Conservation (phyloP, 2,888 invertebrate genomes). For the Allacma fusca region DNA sequence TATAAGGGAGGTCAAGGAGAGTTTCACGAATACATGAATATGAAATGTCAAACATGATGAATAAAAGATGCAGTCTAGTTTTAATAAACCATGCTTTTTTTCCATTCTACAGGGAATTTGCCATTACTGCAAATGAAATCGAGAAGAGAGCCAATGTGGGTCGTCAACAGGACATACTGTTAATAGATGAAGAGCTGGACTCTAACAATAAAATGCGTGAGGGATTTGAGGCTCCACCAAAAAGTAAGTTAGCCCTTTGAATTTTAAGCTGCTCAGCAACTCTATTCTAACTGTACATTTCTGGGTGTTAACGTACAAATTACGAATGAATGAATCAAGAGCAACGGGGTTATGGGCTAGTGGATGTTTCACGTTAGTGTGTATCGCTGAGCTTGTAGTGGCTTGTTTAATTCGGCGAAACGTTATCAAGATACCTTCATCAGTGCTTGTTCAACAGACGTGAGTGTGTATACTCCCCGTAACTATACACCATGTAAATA, state of each 20-base stretch:
- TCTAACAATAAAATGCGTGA: slow-evolving; percentile 55
- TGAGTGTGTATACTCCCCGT: too few relatives aligned
- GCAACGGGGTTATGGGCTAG: too few relatives aligned
- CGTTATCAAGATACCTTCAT: too few relatives aligned
- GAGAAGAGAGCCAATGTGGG: slow-evolving; percentile 59
- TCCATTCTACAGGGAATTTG: slow-evolving; percentile 54
- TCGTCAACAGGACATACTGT: slow-evolving; percentile 48
- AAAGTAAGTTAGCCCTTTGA: slow-evolving; percentile 50
- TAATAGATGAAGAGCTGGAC: slow-evolving; percentile 53
- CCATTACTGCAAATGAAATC: slow-evolving; percentile 61
- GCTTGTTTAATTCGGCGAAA: too few relatives aligned
- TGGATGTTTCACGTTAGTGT: too few relatives aligned
- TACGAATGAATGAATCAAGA: not conserved
- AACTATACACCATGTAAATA: too few relatives aligned
- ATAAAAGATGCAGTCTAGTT: slow-evolving; percentile 7
- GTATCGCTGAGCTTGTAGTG: too few relatives aligned
- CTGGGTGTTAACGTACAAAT: not conserved
- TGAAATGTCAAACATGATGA: not conserved
- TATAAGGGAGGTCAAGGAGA: too few relatives aligned
- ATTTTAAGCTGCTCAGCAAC: not conserved
- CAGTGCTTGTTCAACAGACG: too few relatives aligned
- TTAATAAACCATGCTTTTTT: not conserved
- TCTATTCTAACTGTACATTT: not conserved
- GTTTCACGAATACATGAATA: not conserved
- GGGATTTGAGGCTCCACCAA: slow-evolving; percentile 60